These are phyloP conservation scores for Bombus superbus DNA, from an alignment of 1,140 invertebrate genomes.

Conservation along the genomic window DNA sequence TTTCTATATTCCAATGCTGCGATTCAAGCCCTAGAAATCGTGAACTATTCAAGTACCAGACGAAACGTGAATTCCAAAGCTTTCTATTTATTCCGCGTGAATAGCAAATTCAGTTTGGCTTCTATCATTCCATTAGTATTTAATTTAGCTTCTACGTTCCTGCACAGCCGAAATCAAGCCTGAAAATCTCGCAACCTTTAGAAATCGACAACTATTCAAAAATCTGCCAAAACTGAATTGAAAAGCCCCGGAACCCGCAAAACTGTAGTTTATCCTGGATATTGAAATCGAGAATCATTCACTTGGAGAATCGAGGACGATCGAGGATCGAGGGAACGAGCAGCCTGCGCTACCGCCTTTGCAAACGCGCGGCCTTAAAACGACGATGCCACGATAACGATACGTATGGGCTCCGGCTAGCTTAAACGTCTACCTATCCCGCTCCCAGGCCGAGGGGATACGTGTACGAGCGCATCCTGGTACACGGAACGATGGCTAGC, in stretches of 20 bases:
- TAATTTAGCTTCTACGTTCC: neutral
- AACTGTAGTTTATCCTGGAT: too few species aligned
- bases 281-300: neutral
- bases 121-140: neutral
- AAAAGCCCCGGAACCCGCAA: too few species aligned
- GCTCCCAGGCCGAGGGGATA: constrained; percentile 2
- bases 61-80: neutral
- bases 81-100: neutral
- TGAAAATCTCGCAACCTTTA: neutral
- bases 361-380: constrained; percentile 44
- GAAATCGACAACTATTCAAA: neutral
- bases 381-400: constrained; percentile 63
- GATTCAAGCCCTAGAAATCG: neutral
- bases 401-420: constrained; percentile 51
- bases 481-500: constrained; percentile 36
- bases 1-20: neutral
- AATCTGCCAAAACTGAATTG: neutral
- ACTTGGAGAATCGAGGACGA: neutral
- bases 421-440: constrained; percentile 37
- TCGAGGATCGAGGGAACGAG: neutral
- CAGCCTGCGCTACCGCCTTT: constrained; percentile 14
- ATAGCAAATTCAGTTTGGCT: neutral
- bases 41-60: neutral
- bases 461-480: constrained; percentile 50
- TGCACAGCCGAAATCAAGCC: neutral